These are phyloP conservation scores for Argynnis bischoffii DNA, from an alignment of 2,888 invertebrate species.

Conservation along the genomic window DNA sequence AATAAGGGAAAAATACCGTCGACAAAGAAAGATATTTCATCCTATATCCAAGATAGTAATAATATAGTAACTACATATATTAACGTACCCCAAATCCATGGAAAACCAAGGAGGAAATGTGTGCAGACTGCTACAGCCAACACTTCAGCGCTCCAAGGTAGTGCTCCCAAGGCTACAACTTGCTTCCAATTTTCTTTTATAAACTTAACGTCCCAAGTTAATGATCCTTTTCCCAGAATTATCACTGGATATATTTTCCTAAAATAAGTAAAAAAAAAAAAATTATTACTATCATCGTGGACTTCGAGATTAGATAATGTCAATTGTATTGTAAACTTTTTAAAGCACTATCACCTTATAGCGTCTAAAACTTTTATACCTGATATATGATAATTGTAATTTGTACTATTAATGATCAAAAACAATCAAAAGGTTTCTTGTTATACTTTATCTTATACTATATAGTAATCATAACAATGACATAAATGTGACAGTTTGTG, in stretches of 20 bases:
- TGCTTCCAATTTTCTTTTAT: constrained; percentile 65
- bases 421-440: too few species aligned
- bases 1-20: neutral
- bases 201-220: constrained; percentile 64
- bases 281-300: too few species aligned
- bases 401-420: too few species aligned
- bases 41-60: neutral
- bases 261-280: constrained; percentile 29
- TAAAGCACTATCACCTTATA: too few species aligned
- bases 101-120: constrained; percentile 61
- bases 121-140: constrained; percentile 58
- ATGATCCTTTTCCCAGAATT: constrained; percentile 70
- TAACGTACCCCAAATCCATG: constrained; percentile 71
- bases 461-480: too few species aligned
- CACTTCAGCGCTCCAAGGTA: constrained; percentile 71
- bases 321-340: too few species aligned
- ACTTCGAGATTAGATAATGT: too few species aligned
- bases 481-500: too few species aligned
- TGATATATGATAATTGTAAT: too few species aligned
- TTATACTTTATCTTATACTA: too few species aligned
- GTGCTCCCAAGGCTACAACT: constrained; percentile 58
- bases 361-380: too few species aligned
- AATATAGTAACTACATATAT: neutral
- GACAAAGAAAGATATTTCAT: too few species aligned
- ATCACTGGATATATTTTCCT: constrained; percentile 74